Percentiles rank a stretch among this genome's conserved stretches.
These are phyloP conservation scores for Syritta pipiens DNA, from an alignment of 2,888 invertebrate species.

Conservation along the genomic window DNA sequence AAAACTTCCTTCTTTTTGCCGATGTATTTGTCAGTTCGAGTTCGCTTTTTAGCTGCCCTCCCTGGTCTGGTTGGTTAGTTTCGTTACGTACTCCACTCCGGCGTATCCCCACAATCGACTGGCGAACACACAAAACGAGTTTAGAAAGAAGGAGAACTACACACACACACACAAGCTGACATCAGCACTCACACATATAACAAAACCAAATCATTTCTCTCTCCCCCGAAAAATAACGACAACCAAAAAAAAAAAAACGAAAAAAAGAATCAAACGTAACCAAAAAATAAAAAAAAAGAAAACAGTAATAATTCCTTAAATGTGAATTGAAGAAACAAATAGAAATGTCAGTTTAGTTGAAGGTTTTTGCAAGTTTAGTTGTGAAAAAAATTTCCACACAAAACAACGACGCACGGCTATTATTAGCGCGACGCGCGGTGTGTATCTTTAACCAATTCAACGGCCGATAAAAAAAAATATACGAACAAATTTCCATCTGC, in stretches of 20 bases:
- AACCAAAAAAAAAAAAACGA: constrained; percentile 22
- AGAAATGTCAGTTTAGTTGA: constrained; percentile 73
- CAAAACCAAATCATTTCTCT: not conserved
- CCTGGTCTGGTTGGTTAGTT: constrained; percentile 68
- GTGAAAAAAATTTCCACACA: constrained; percentile 63
- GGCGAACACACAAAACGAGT: constrained; percentile 49
- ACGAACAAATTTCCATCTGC: no score
- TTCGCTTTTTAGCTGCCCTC: constrained; percentile 62
- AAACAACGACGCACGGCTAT: constrained; percentile 46
- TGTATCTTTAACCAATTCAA: constrained; percentile 24
- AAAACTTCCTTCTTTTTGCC: not conserved
- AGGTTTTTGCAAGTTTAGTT: constrained; percentile 73
- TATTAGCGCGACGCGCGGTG: constrained; percentile 43
- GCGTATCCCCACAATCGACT: constrained; percentile 28
- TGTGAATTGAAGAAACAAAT: constrained; percentile 70
- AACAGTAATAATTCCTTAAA: constrained; percentile 68
- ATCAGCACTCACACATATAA: constrained; percentile 17
- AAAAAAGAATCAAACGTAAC: constrained; percentile 16
- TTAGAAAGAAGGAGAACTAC: constrained; percentile 54
- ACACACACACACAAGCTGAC: constrained; percentile 1
- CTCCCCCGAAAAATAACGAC: not conserved
- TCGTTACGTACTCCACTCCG: constrained; percentile 50
- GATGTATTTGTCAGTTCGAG: constrained; percentile 45
- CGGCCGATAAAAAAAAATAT: no score
- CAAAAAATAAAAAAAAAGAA: constrained; percentile 11